Evolutionary conservation across 2,113 vertebrate genomes (phyloP).

Genomic region (Taxidea taxus): DNA sequence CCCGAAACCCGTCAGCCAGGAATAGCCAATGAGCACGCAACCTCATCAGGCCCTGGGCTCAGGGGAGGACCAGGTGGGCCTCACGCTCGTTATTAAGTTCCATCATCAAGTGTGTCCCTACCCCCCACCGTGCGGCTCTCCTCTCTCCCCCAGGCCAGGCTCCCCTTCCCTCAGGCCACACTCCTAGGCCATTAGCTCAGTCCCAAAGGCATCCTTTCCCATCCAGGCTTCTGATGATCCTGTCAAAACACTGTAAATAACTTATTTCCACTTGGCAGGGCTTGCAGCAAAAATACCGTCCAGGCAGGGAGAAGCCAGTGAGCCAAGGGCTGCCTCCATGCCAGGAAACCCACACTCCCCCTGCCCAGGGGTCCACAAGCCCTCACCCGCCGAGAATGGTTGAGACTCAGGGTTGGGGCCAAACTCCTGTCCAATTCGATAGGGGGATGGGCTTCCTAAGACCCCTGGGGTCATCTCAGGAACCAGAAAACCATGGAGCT

Average conservation of each 20-base stretch:
- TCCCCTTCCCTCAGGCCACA: neutral
- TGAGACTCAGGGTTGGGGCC: neutral
- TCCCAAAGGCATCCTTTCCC: constrained; percentile 72
- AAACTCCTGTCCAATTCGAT: neutral
- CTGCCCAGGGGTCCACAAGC: neutral
- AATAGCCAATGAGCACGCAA: neutral
- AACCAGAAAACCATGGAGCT: neutral
- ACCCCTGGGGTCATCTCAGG: neutral
- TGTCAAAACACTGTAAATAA: constrained; percentile 79
- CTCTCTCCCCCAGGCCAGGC: neutral
- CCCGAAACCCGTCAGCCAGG: accelerated
- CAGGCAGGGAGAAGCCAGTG: neutral
- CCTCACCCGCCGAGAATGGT: neutral
- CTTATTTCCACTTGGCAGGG: constrained; percentile 56
- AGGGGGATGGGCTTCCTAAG: neutral
- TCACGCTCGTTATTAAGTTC: neutral
- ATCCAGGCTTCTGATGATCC: constrained; percentile 36
- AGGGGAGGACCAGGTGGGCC: neutral
- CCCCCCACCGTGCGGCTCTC: neutral
- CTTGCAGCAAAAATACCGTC: neutral
- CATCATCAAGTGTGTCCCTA: neutral
- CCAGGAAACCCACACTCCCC: neutral
- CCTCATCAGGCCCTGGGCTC: neutral
- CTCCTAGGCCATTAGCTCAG: constrained; percentile 72
- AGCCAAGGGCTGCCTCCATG: neutral